A percentile compares a stretch with the other conserved stretches of the same genome.
phyloP scores from a whole-genome alignment of 2,797 vertebrate species.

The Prunella strophiata region DNA sequence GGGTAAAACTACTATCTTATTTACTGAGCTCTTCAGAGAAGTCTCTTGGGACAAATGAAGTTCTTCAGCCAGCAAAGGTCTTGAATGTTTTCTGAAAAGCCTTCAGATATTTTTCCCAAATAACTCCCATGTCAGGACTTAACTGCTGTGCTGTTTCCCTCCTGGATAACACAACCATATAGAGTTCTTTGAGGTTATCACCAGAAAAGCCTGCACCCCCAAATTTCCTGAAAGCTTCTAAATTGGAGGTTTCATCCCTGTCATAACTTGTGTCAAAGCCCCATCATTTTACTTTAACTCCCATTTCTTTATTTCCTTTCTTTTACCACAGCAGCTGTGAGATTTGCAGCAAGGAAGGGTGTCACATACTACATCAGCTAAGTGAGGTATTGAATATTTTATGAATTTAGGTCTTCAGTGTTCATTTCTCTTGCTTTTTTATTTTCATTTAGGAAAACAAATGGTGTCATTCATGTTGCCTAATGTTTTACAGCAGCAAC shows the following conservation, averaged over 20 bases:
- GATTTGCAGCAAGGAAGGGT: not conserved
- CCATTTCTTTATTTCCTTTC: not conserved
- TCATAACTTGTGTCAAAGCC: not conserved
- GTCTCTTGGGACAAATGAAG: not conserved
- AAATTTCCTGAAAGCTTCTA: not conserved
- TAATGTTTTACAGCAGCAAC: conserved; percentile 38
- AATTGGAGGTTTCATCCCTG: not conserved
- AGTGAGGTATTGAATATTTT: conserved; percentile 32
- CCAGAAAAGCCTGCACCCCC: not conserved
- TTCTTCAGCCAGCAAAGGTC: not conserved
- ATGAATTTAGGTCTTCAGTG: not conserved
- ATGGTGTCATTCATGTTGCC: not conserved
- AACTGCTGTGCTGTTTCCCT: not conserved
- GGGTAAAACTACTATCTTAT: not conserved
- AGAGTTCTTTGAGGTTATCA: not conserved
- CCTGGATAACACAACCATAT: not conserved
- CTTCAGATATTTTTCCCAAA: not conserved
- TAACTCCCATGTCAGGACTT: not conserved
- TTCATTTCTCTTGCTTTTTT: not conserved
- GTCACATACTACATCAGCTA: not conserved
- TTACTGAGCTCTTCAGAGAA: not conserved
- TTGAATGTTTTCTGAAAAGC: not conserved
- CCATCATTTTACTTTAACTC: not conserved
- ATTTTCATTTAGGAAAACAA: conserved; percentile 40
- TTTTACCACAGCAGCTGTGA: not conserved